Evolutionary conservation across 2,888 invertebrate species (phyloP).

Genomic region (Sphaerophoria rueppellii): DNA sequence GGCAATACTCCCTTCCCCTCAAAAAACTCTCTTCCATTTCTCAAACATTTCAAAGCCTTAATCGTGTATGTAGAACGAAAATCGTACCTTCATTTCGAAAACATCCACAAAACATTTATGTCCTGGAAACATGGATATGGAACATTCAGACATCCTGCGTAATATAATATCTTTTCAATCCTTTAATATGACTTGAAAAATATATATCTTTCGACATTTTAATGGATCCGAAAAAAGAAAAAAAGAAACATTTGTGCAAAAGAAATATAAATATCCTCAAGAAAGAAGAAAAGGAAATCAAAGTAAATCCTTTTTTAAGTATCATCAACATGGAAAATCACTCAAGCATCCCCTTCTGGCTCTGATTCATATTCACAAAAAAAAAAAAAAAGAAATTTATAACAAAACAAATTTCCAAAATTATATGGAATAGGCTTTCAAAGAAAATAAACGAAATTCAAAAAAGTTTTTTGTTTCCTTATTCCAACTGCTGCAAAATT

Average conservation of each 20-base stretch:
- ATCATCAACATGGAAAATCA: slow-evolving; percentile 38
- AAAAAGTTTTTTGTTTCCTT: too few relatives aligned
- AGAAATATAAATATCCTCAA: slow-evolving; percentile 6
- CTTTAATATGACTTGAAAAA: slow-evolving; percentile 73
- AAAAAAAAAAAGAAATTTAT: background rate
- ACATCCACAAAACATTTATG: background rate
- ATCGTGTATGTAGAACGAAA: background rate
- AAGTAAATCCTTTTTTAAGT: slow-evolving; percentile 20
- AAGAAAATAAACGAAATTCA: background rate
- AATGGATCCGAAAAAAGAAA: slow-evolving; percentile 76
- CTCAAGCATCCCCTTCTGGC: background rate
- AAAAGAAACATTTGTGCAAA: background rate
- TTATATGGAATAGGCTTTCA: background rate
- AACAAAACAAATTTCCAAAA: background rate
- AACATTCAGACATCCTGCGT: background rate
- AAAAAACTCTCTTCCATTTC: background rate
- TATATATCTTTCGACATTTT: slow-evolving; percentile 76
- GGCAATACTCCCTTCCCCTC: background rate
- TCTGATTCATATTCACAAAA: background rate
- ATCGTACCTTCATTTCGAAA: background rate
- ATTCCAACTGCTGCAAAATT: background rate
- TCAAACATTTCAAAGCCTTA: slow-evolving; percentile 7
- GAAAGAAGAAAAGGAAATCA: background rate
- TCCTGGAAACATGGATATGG: background rate
- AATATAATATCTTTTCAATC: slow-evolving; percentile 50